Conservation (phyloP, 92 coral and sea anemone species). For the Micromussa lordhowensis region DNA sequence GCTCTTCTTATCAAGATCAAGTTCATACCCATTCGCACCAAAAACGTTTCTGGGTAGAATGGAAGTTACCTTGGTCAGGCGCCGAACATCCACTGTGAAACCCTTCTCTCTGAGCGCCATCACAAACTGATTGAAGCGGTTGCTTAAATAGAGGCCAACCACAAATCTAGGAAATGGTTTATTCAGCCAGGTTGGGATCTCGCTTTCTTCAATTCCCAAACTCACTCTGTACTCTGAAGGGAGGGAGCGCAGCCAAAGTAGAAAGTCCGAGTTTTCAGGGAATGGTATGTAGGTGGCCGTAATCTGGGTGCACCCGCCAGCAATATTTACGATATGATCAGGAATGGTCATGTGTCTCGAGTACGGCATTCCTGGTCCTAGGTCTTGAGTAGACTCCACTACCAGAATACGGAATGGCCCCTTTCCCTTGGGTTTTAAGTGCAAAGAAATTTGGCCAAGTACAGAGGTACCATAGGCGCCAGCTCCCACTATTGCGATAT, state of each 20-base stretch:
- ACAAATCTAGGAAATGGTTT: constrained; percentile 52
- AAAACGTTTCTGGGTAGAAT: background rate
- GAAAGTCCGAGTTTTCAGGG: constrained; percentile 49
- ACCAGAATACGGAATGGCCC: constrained; percentile 14
- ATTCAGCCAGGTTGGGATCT: constrained; percentile 39
- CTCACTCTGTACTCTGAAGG: constrained; percentile 25
- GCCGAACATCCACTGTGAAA: constrained; percentile 33
- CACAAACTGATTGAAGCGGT: constrained; percentile 58
- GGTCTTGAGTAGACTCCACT: constrained; percentile 14
- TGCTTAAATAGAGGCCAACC: constrained; percentile 55
- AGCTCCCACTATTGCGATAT: constrained; percentile 51
- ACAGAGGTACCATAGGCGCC: constrained; percentile 57
- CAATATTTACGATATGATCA: constrained; percentile 48
- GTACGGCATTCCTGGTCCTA: constrained; percentile 55
- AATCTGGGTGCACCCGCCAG: constrained; percentile 53
- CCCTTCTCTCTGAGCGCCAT: constrained; percentile 27
- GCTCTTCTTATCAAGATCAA: constrained; percentile 32
- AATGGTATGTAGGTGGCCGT: constrained; percentile 42
- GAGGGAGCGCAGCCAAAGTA: constrained; percentile 47
- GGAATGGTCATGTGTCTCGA: constrained; percentile 44
- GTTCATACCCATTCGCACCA: constrained; percentile 26
- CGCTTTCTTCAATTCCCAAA: constrained; percentile 37
- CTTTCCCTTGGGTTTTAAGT: constrained; percentile 1
- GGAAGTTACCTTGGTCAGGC: constrained; percentile 25
- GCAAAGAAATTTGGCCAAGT: constrained; percentile 40